Evolutionary conservation across 2,888 invertebrate genomes (phyloP), one percentile per base, ranked within the genome.

Genomic region (Diplazon laetatorius): DNA sequence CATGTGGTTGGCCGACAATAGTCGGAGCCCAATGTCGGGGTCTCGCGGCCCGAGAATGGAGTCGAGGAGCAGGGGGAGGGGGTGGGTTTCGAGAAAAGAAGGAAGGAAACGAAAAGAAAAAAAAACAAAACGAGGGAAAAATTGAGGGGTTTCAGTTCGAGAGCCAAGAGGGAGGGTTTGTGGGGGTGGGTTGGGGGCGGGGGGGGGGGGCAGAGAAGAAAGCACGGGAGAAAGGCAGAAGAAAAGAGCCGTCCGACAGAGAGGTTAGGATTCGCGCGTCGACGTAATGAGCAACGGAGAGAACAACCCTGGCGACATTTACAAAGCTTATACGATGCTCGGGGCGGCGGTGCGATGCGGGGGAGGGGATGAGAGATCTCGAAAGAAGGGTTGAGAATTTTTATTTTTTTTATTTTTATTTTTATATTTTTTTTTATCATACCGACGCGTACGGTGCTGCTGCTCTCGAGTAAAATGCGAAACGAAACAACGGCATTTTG

Each of bases 61-160:
- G 25, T 16, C 25, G 39, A 37, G 52, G 14, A 37, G 46, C n/a
- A n/a, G 22, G 8, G 12, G 59, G 48, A 52, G 60, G 71, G 73
- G 55, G 68, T 18, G 35, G 57, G 16, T 44, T n/a, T 20, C 44
- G 35, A 80, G 76, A 75, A 79, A 72, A 72, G 50, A 77, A 72
- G 62, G 69, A 69, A 70, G n/a, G n/a, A n/a, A n/a, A n/a, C n/a
- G n/a, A n/a, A n/a, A n/a, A n/a, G n/a, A 78, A 76, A 52, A 65
- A 77, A 73, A 77, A 71, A 72, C 78, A 76, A 80, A 73, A 71
- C 76, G 80, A 50, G 78, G 44, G 75, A 65, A 74, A 68, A 80
- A 72, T 76, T 82, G 79, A 74, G 71, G 71, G 80, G 76, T 44
- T 44, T 55, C 63, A 30, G 68, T 66, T 76, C 57, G 65, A 65